phyloP scores from a whole-genome alignment of 2,797 vertebrate species.

The Gallinago nigripennis region DNA sequence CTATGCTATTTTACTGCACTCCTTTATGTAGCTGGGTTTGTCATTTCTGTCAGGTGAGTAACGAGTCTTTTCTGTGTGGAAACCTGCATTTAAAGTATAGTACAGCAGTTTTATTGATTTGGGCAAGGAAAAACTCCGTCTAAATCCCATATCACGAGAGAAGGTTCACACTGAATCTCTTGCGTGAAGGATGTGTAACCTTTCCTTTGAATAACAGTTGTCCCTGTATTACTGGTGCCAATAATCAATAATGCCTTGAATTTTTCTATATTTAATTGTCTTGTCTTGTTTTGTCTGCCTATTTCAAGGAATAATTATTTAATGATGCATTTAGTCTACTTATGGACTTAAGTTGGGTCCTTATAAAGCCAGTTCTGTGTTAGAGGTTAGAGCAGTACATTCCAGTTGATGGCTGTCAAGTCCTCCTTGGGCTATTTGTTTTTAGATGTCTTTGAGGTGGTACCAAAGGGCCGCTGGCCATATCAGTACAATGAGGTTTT shows the following conservation, averaged over 20 bases:
- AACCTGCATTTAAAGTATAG: neutral
- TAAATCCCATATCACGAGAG: neutral
- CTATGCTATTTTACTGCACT: neutral
- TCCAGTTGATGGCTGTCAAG: neutral
- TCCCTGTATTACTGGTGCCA: slow-evolving; percentile 20
- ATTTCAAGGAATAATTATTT: slow-evolving; percentile 28
- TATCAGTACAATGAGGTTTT: slow-evolving; percentile 1
- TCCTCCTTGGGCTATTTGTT: neutral
- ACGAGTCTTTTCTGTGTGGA: neutral
- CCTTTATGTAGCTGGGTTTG: neutral
- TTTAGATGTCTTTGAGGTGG: neutral
- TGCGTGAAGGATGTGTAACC: neutral
- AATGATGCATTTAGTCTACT: neutral
- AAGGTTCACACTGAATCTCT: neutral
- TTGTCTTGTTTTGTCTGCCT: slow-evolving; percentile 7
- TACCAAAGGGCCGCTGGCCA: slow-evolving; percentile 2
- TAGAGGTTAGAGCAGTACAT: neutral
- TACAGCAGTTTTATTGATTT: neutral
- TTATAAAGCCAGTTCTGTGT: neutral
- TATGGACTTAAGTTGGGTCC: neutral
- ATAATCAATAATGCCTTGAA: slow-evolving; percentile 36
- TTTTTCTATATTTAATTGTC: slow-evolving; percentile 16
- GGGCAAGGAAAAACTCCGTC: neutral
- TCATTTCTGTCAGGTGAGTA: neutral
- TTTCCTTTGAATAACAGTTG: neutral